phyloP scores from a whole-genome alignment of 2,888 invertebrate genomes.

The Molorchus minor region DNA sequence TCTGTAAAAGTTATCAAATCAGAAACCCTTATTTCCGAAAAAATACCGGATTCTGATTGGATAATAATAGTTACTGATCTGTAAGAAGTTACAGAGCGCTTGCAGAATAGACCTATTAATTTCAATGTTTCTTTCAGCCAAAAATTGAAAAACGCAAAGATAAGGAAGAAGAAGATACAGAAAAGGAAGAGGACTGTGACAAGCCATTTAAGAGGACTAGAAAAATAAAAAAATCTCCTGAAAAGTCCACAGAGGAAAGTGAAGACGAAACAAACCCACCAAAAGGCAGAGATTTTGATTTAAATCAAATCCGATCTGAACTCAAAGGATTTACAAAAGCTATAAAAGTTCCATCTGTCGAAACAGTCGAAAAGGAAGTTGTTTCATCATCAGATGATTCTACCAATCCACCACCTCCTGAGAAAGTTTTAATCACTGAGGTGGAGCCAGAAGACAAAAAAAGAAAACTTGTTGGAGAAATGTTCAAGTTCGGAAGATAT shows the following conservation, averaged over 20 bases:
- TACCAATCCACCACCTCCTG: constrained; percentile 46
- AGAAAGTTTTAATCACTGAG: constrained; percentile 41
- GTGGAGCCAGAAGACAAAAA: constrained; percentile 48
- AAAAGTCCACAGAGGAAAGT: constrained; percentile 62
- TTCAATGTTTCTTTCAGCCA: constrained; percentile 40
- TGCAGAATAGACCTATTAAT: too few species aligned
- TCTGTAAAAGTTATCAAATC: too few species aligned
- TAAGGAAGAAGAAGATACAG: constrained; percentile 63
- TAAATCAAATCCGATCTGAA: constrained; percentile 86
- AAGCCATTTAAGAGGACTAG: constrained; percentile 50
- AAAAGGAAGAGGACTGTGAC: constrained; percentile 59
- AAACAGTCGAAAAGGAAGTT: constrained; percentile 50
- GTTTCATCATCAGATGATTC: constrained; percentile 56
- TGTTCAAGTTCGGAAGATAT: constrained; percentile 68
- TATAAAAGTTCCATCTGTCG: constrained; percentile 60
- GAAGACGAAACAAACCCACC: constrained; percentile 63
- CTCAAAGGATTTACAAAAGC: constrained; percentile 80
- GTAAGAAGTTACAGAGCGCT: too few species aligned
- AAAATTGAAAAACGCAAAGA: constrained; percentile 57
- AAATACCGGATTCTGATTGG: too few species aligned
- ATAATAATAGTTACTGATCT: too few species aligned
- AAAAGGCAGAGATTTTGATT: constrained; percentile 80
- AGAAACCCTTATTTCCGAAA: too few species aligned
- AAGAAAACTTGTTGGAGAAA: constrained; percentile 48
- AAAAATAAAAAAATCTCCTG: constrained; percentile 60